Percentiles rank a stretch among this genome's conserved stretches.
phyloP scores from a whole-genome alignment of 64 coral and sea anemone genomes.

The Acropora tenuis region DNA sequence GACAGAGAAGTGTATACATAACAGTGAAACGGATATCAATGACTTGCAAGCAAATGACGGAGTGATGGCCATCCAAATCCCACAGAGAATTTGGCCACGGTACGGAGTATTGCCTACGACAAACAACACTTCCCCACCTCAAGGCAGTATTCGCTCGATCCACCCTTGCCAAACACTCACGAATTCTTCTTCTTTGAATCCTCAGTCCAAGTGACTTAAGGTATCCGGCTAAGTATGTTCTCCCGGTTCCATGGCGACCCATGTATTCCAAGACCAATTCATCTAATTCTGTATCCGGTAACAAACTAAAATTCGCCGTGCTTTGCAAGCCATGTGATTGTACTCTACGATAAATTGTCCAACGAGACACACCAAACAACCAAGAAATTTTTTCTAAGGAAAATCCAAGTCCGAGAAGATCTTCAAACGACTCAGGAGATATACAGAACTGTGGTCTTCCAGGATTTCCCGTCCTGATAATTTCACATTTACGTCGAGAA shows the following conservation, averaged over 20 bases:
- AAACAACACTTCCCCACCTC: slow-evolving; percentile 1
- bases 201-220: slow-evolving; percentile 29
- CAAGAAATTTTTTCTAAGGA: neutral
- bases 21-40: no score
- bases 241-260: neutral
- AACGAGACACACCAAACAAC: slow-evolving; percentile 2
- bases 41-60: neutral
- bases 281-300: neutral
- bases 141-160: slow-evolving; percentile 21
- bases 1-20: no score
- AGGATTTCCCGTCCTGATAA: neutral
- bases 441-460: neutral
- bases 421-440: neutral
- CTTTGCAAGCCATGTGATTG: neutral
- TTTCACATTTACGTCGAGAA: neutral
- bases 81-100: neutral
- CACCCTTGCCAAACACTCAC: slow-evolving; percentile 26
- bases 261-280: neutral
- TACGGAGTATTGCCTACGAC: neutral
- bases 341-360: neutral
- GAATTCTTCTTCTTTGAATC: slow-evolving; percentile 33
- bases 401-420: neutral
- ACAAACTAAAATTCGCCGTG: neutral
- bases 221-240: neutral
- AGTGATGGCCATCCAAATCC: slow-evolving; percentile 2